phyloP scores from a whole-genome alignment of 1,140 invertebrate species.

The Zaprionus gabonicus region DNA sequence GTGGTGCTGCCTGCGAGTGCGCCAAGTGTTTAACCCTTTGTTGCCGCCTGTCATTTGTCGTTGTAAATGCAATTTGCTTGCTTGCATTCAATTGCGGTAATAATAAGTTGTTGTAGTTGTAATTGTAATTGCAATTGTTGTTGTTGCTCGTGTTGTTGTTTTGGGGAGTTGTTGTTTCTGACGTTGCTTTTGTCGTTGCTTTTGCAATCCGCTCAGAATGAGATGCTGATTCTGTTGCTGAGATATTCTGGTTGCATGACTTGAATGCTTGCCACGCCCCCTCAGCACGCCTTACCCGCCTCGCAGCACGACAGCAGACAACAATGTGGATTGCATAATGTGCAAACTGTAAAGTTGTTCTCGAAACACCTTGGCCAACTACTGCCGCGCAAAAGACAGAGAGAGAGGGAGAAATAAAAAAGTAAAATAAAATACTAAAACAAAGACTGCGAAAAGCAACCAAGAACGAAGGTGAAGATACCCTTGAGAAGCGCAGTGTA shows the following conservation, averaged over 20 bases:
- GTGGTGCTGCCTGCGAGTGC: constrained; percentile 5
- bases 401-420: constrained; percentile 3
- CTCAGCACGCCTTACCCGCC: neutral
- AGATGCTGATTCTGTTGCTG: constrained; percentile 24
- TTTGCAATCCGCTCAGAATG: constrained; percentile 39
- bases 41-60: constrained; percentile 20
- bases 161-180: constrained; percentile 9
- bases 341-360: constrained; percentile 25
- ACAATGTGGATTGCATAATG: constrained; percentile 31
- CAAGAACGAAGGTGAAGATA: constrained; percentile 9
- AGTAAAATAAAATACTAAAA: neutral
- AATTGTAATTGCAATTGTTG: neutral
- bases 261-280: constrained; percentile 20
- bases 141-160: constrained; percentile 20
- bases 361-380: constrained; percentile 29
- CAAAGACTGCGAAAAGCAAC: neutral
- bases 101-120: constrained; percentile 22
- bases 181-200: constrained; percentile 23
- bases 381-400: neutral
- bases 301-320: constrained; percentile 9
- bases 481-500: constrained; percentile 17
- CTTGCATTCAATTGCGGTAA: constrained; percentile 30
- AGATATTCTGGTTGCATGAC: constrained; percentile 32
- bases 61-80: constrained; percentile 21
- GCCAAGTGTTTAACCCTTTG: constrained; percentile 37